Percentiles rank a stretch among this genome's conserved stretches.
These are phyloP conservation scores for Drosophila affinis DNA, from an alignment of 2,888 invertebrate species.

Conservation along the genomic window DNA sequence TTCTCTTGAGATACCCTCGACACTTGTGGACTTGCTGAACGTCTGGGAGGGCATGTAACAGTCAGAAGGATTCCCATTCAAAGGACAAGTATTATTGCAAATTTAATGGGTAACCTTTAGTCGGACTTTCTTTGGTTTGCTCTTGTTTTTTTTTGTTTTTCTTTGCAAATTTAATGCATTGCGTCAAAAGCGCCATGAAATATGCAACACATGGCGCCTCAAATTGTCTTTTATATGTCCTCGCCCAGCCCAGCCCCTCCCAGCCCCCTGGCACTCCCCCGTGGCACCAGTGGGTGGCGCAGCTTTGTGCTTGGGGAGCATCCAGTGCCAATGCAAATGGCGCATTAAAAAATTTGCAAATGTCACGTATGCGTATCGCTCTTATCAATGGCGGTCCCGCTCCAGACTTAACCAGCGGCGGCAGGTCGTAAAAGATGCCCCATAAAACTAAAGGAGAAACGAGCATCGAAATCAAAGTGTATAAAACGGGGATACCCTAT, in stretches of 20 bases:
- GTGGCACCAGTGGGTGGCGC: constrained; percentile 8
- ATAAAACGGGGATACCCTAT: constrained; percentile 54
- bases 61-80: neutral
- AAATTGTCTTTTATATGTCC: constrained; percentile 69
- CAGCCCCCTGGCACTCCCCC: constrained; percentile 14
- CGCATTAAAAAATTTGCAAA: constrained; percentile 75
- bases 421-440: constrained; percentile 66
- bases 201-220: constrained; percentile 74
- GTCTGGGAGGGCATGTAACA: too few relatives aligned
- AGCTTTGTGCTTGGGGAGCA: constrained; percentile 60
- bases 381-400: constrained; percentile 59
- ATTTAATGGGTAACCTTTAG: neutral
- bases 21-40: neutral
- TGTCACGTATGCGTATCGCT: constrained; percentile 55
- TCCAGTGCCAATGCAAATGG: constrained; percentile 67
- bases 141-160: constrained; percentile 14
- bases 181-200: constrained; percentile 72
- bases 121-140: neutral
- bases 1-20: neutral
- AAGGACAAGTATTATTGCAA: neutral
- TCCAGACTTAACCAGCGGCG: constrained; percentile 44
- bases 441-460: constrained; percentile 63
- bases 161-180: constrained; percentile 57
- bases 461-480: constrained; percentile 69
- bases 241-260: constrained; percentile 8